Base-by-base conservation (phyloP, 2,797 vertebrate species). In the Danionella dracula region DNA sequence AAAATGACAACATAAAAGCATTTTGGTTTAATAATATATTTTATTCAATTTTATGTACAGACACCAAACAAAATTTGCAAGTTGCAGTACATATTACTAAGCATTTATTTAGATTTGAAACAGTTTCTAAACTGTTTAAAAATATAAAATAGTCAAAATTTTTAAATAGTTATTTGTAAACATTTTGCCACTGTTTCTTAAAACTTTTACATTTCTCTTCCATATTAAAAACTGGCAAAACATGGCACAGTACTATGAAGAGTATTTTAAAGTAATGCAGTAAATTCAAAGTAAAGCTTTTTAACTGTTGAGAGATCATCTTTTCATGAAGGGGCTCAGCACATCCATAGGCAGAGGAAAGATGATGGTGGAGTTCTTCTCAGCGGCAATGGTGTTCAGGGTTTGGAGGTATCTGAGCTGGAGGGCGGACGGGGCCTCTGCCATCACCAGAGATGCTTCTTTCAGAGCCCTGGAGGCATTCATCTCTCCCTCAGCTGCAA, bases 321-420 rank as follows among this genome's bases (percentile, higher is more conserved):
- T 81, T 66, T 89, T 89, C 53, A 91, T 77, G 49, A 90, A 89
- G 68, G 84, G 84, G 48, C 57, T 27, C 0, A 92, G 17, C 1
- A 92, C 0, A 1, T 92, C 90, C 37, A 92, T 86, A 62, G 90
- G 90, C 71, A 92, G 76, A 8, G 90, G 90, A 81, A 92, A 92
- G 75, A 92, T 82, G 72, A 92, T 91, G 72, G 90, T 92, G 76
- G 90, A 92, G 86, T 92, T 92, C 81, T 90, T 90, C 81, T 92
- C 90, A 0, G 83, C 79, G 1, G 90, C 88, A 1, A 92, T 90
- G 76, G 86, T 88, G 80, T 16, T 89, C 60, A 92, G 88, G 8
- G 90, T 92, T 81, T 92, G 90, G 73, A 92, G 83, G 80, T 91
- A 92, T 45, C 90, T 87, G 16, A 92, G 89, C 85, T 92, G 90